Conservation (phyloP, 1,140 invertebrate species). For the Brachionus sp. region DNA sequence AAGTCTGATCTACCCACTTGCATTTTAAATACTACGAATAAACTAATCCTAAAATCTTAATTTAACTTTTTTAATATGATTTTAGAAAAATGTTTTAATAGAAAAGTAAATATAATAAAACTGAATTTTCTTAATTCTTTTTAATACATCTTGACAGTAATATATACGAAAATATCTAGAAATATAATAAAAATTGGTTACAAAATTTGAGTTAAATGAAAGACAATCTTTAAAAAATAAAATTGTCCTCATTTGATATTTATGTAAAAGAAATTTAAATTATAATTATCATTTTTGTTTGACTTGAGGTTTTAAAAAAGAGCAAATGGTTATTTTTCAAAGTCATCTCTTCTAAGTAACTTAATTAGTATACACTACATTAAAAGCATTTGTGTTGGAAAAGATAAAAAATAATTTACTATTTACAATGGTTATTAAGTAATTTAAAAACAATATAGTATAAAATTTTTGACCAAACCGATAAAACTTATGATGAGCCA, state of each 20-base stretch:
- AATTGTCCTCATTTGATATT: conserved; percentile 3
- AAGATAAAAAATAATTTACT: not conserved
- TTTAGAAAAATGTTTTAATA: not conserved
- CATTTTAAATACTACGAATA: not conserved
- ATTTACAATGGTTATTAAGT: too few relatives aligned
- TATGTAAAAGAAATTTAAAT: not conserved
- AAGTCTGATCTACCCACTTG: not conserved
- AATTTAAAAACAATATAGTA: not conserved
- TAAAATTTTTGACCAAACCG: not conserved
- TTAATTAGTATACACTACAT: not conserved
- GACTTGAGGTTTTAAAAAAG: not conserved
- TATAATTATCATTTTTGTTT: conserved; percentile 12
- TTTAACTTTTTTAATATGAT: not conserved
- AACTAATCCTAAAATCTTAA: not conserved
- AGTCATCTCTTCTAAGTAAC: not conserved
- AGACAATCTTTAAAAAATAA: not conserved
- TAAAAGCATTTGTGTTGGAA: not conserved
- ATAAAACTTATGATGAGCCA: not conserved
- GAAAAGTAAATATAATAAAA: not conserved
- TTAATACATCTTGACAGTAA: not conserved
- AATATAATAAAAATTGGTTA: not conserved
- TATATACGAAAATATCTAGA: not conserved
- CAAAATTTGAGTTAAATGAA: not conserved
- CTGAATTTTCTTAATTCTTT: not conserved
- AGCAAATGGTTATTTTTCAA: not conserved